phyloP scores from a whole-genome alignment of 2,113 vertebrate species.

The Rhinoderma darwinii region DNA sequence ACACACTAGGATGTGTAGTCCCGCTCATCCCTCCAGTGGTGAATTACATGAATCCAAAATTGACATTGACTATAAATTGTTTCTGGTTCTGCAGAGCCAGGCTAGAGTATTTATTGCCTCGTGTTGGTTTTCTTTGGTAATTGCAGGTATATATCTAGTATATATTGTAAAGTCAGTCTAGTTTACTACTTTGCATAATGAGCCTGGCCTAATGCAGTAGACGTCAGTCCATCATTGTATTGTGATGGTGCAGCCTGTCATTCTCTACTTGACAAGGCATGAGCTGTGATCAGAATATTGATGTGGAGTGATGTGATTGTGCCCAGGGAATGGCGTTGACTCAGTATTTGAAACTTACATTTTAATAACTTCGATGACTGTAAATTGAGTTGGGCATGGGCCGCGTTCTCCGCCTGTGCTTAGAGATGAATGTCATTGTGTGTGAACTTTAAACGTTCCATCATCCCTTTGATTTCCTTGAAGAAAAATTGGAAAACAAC shows the following conservation, averaged over 20 bases:
- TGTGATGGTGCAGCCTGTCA: background rate
- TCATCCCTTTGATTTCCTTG: conserved; percentile 14
- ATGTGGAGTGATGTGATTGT: background rate
- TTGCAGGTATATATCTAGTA: too few species aligned
- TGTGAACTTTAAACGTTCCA: conserved; percentile 26
- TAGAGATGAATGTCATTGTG: background rate
- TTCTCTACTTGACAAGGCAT: background rate
- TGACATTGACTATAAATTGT: too few species aligned
- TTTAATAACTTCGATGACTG: background rate
- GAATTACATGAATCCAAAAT: too few species aligned
- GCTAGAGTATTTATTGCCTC: too few species aligned
- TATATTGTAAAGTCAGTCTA: too few species aligned
- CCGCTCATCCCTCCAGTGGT: too few species aligned
- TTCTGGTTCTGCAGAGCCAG: too few species aligned
- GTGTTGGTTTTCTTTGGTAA: too few species aligned
- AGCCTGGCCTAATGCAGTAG: background rate
- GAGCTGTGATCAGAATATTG: background rate
- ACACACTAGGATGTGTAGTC: too few species aligned
- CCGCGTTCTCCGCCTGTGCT: background rate
- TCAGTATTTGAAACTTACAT: background rate
- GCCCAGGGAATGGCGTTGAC: background rate
- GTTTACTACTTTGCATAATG: too few species aligned
- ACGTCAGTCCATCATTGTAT: too few species aligned
- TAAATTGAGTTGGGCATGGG: background rate
- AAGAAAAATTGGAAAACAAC: conserved; percentile 13